phyloP scores from a whole-genome alignment of 2,888 invertebrate genomes.

The Spodoptera littoralis region DNA sequence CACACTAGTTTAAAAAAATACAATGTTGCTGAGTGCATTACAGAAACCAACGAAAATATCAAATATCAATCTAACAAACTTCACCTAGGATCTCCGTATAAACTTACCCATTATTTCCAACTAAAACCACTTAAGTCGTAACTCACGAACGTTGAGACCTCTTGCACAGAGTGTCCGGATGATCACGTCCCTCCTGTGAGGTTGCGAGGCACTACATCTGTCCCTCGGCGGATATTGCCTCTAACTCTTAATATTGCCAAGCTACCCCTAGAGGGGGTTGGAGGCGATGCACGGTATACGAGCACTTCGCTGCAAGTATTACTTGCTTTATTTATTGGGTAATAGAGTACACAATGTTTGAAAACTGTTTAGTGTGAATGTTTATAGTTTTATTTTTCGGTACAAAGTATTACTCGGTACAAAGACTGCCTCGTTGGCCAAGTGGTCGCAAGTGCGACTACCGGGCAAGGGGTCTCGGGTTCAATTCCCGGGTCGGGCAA shows the following conservation, averaged over 20 bases:
- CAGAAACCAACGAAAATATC: background rate
- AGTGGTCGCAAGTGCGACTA: too few species aligned
- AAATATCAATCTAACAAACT: too few species aligned
- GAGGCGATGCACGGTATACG: slow-evolving; percentile 12
- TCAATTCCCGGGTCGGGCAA: too few species aligned
- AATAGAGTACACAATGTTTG: background rate
- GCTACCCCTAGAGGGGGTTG: slow-evolving; percentile 11
- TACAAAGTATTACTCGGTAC: too few species aligned
- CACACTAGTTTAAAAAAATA: too few species aligned
- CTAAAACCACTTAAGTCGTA: slow-evolving; percentile 4
- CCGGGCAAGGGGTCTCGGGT: too few species aligned
- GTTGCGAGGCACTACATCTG: slow-evolving; percentile 38
- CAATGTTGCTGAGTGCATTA: too few species aligned
- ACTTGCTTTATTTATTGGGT: slow-evolving; percentile 13
- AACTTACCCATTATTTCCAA: background rate
- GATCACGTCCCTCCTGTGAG: slow-evolving; percentile 20
- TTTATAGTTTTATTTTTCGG: too few species aligned
- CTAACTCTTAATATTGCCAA: slow-evolving; percentile 54
- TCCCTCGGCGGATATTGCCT: slow-evolving; percentile 70
- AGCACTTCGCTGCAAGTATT: slow-evolving; percentile 9
- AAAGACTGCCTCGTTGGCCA: too few species aligned
- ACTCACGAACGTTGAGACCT: slow-evolving; percentile 4
- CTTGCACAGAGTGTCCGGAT: too few species aligned
- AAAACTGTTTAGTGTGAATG: too few species aligned
- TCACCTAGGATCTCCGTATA: too few species aligned